A percentile compares a stretch with the other conserved stretches of the same genome.
phyloP scores from a whole-genome alignment of 2,113 vertebrate species.

The Pogonocichla stellata region DNA sequence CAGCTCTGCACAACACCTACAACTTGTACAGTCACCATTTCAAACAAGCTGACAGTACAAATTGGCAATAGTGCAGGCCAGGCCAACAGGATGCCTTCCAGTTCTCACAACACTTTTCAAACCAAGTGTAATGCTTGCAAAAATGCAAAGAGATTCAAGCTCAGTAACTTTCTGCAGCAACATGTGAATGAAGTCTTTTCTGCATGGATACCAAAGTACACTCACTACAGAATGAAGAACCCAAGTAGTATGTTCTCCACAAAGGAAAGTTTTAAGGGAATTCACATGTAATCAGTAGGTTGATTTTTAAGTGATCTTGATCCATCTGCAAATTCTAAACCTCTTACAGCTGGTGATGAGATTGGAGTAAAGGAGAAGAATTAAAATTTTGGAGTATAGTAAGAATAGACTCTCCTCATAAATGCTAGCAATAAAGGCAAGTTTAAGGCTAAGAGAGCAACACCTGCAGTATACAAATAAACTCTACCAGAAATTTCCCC shows the following conservation, averaged over 20 bases:
- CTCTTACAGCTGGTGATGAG: neutral
- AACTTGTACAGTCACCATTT: neutral
- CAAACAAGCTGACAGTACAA: neutral
- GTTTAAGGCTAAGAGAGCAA: neutral
- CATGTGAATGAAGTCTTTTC: neutral
- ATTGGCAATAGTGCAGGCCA: neutral
- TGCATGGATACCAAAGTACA: neutral
- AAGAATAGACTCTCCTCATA: neutral
- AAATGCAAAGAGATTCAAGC: slow-evolving; percentile 31
- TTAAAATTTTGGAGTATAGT: neutral
- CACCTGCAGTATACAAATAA: slow-evolving; percentile 5
- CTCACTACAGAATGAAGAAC: neutral
- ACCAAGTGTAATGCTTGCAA: slow-evolving; percentile 35
- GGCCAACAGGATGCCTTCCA: neutral
- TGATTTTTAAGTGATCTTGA: neutral
- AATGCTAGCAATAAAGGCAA: neutral
- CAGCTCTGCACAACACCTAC: neutral
- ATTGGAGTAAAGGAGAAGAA: neutral
- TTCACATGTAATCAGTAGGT: neutral
- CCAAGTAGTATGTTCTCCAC: neutral
- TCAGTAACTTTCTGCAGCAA: neutral
- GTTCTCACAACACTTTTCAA: slow-evolving; percentile 38
- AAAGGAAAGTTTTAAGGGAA: neutral
- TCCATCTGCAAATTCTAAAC: slow-evolving; percentile 19
- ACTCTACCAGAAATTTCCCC: slow-evolving; percentile 18